These are phyloP conservation scores for Urocynchramus pylzowi DNA, from an alignment of 2,113 vertebrate species.

Conservation along the genomic window DNA sequence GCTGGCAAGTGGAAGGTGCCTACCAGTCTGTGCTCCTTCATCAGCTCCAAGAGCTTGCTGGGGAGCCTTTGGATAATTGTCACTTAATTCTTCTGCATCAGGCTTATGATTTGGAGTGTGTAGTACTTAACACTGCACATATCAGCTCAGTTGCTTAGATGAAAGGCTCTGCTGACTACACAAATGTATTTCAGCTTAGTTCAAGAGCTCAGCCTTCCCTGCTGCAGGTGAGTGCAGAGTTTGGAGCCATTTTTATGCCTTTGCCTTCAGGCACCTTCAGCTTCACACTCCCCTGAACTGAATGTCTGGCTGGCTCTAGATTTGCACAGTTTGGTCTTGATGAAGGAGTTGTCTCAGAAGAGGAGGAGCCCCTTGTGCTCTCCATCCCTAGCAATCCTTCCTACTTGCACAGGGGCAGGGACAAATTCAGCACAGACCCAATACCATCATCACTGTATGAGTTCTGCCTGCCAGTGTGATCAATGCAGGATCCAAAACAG, in stretches of 20 bases:
- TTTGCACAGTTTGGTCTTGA: not conserved
- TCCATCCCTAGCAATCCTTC: not conserved
- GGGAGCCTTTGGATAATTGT: not conserved
- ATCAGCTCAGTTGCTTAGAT: not conserved
- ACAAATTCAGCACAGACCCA: not conserved
- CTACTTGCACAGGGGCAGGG: not conserved
- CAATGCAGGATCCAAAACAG: not conserved
- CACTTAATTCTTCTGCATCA: not conserved
- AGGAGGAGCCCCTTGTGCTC: not conserved
- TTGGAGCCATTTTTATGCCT: not conserved
- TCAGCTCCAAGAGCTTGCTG: not conserved
- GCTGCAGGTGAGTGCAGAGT: not conserved
- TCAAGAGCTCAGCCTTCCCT: not conserved
- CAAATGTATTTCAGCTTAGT: not conserved
- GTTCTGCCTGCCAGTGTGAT: not conserved
- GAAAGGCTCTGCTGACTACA: not conserved
- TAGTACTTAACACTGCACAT: too few species aligned
- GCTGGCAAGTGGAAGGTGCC: not conserved
- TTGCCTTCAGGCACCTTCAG: not conserved
- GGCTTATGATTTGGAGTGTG: not conserved
- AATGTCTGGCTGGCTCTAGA: not conserved
- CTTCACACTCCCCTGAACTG: not conserved
- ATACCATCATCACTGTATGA: fast-evolving
- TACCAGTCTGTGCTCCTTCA: not conserved
- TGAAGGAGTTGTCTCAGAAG: not conserved